Percentiles rank a stretch among this genome's conserved stretches.
Evolutionary conservation across 1,140 invertebrate genomes (phyloP).

Genomic region (Anastrepha ludens): DNA sequence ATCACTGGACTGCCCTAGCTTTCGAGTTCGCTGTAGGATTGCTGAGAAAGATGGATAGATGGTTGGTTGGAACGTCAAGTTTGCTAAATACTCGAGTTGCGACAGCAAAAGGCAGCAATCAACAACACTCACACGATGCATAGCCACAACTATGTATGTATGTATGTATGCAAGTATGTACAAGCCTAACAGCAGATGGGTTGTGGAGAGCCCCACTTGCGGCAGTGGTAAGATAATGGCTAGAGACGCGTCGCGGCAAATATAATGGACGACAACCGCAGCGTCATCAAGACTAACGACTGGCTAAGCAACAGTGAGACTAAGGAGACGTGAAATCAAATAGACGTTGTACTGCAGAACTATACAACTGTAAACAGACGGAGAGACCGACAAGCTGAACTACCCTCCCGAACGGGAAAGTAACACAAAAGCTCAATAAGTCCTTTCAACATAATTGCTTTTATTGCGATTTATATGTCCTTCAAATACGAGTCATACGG

Average conservation of each 20-base stretch:
- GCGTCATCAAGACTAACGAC: not conserved
- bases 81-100: constrained; percentile 39
- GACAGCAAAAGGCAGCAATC: not conserved
- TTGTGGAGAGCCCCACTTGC: not conserved
- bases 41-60: constrained; percentile 42
- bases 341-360: too few relatives aligned
- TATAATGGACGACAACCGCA: constrained; percentile 50
- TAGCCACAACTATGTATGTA: not conserved
- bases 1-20: constrained; percentile 6
- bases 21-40: constrained; percentile 9
- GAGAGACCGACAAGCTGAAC: too few relatives aligned
- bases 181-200: not conserved
- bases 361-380: too few relatives aligned
- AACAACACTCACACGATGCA: constrained; percentile 13
- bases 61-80: constrained; percentile 35
- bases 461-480: too few relatives aligned
- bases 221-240: not conserved
- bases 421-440: too few relatives aligned
- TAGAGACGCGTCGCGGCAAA: not conserved
- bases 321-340: too few relatives aligned
- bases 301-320: not conserved
- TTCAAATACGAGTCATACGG: too few relatives aligned
- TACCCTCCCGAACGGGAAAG: too few relatives aligned
- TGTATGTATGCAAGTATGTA: not conserved
- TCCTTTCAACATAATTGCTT: too few relatives aligned